These are phyloP conservation scores for Eristalinus sepulchralis DNA, from an alignment of 2,888 invertebrate species.

Conservation along the genomic window DNA sequence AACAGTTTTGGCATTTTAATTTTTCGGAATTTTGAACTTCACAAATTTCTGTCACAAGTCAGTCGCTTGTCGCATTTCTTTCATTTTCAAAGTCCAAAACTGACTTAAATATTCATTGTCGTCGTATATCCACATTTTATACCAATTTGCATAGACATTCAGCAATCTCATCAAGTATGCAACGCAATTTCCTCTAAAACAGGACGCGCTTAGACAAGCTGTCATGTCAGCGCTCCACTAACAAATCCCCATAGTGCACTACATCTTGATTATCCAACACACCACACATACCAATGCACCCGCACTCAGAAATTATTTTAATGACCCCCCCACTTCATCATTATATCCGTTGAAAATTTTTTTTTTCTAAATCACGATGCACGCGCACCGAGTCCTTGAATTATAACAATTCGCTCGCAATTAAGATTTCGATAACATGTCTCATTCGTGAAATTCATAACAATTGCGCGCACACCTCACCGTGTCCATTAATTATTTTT, in stretches of 20 bases:
- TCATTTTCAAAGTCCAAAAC: too few species aligned
- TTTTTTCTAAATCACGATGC: constrained; percentile 2
- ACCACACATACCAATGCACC: neutral
- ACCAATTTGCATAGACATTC: too few species aligned
- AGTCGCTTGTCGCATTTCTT: too few species aligned
- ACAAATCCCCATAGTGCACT: neutral
- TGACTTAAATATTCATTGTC: too few species aligned
- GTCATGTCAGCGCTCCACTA: too few species aligned
- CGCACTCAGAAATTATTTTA: neutral
- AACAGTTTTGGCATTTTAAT: too few species aligned
- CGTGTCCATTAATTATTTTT: constrained; percentile 20
- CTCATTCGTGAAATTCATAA: constrained; percentile 1
- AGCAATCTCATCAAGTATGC: too few species aligned
- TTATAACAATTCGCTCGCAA: neutral
- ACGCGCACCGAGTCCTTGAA: constrained; percentile 5
- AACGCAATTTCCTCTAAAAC: too few species aligned
- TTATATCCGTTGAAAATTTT: constrained; percentile 6
- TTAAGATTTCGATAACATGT: constrained; percentile 23
- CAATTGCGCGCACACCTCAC: constrained; percentile 10
- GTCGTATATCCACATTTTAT: too few species aligned
- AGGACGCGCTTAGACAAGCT: too few species aligned
- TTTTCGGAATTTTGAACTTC: too few species aligned
- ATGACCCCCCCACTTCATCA: neutral
- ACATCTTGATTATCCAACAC: neutral
- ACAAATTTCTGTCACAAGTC: too few species aligned